phyloP scores from a whole-genome alignment of 2,113 vertebrate genomes.

The Erinaceus europaeus region DNA sequence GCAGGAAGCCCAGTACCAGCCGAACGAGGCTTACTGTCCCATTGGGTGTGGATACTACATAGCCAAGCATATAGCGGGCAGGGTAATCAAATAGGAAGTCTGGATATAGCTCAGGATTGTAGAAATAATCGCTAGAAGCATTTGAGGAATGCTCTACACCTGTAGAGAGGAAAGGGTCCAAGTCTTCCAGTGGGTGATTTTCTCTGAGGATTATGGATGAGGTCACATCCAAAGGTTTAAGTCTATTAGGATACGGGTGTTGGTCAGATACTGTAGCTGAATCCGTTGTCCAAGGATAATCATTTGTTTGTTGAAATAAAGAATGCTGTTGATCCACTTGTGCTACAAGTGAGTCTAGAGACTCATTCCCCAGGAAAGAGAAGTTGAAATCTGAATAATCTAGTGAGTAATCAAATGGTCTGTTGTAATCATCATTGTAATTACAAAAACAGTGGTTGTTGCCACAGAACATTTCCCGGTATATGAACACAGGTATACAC shows the following conservation, averaged over 20 bases:
- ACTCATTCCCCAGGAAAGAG: not conserved
- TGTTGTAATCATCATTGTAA: constrained; percentile 15
- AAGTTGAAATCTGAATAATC: not conserved
- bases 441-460: constrained; percentile 3
- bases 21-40: constrained; percentile 68
- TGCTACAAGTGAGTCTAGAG: not conserved
- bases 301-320: not conserved
- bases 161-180: not conserved
- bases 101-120: not conserved
- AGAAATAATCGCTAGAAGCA: not conserved
- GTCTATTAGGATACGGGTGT: not conserved
- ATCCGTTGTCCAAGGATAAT: not conserved
- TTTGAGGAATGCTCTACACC: not conserved
- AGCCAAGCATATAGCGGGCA: not conserved
- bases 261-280: not conserved
- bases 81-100: not conserved
- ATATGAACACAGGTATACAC: constrained; percentile 81
- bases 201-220: not conserved
- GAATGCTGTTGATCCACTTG: not conserved
- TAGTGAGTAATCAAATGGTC: not conserved
- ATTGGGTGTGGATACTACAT: too few relatives aligned
- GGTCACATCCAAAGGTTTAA: not conserved
- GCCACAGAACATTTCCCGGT: constrained; percentile 54
- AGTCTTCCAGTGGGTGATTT: not conserved
- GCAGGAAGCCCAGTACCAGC: constrained; percentile 82